A percentile compares a stretch with the other conserved stretches of the same genome.
These are phyloP conservation scores for Andricus grossulariae DNA, from an alignment of 1,140 invertebrate species.

Conservation along the genomic window DNA sequence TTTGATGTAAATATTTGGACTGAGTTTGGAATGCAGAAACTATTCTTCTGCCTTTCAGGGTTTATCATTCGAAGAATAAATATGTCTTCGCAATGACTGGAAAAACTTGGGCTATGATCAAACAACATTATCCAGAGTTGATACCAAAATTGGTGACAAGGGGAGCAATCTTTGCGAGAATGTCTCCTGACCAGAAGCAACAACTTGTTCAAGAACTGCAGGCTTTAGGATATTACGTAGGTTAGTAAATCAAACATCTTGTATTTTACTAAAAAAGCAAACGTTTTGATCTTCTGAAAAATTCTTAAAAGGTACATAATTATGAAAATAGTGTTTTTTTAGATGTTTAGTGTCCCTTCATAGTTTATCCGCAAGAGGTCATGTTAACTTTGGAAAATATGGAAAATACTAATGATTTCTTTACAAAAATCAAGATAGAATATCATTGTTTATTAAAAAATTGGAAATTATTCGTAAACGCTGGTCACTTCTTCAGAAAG, in stretches of 20 bases:
- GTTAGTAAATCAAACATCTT: constrained; percentile 67
- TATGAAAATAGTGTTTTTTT: too few species aligned
- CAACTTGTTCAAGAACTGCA: constrained; percentile 92
- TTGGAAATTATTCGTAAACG: too few species aligned
- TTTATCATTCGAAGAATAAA: constrained; percentile 67
- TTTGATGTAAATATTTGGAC: background rate
- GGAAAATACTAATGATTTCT: too few species aligned
- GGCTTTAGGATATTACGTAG: constrained; percentile 87
- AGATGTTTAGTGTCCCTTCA: too few species aligned
- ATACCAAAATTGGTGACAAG: constrained; percentile 82
- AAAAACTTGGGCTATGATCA: constrained; percentile 83
- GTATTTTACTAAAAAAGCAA: too few species aligned
- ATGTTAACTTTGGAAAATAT: too few species aligned
- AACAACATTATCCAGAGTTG: constrained; percentile 82
- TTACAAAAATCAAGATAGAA: too few species aligned
- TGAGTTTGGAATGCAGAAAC: background rate
- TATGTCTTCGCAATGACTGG: constrained; percentile 85
- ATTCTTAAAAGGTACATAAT: too few species aligned
- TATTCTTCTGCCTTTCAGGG: constrained; percentile 58
- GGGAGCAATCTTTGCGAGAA: constrained; percentile 94
- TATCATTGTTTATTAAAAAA: too few species aligned
- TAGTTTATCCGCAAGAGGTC: too few species aligned
- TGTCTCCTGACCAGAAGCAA: constrained; percentile 97
- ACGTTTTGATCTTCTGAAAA: too few species aligned
- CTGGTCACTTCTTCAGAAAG: too few species aligned